These are phyloP conservation scores for Arizona elegans DNA, from an alignment of 2,113 vertebrate species.

Conservation along the genomic window DNA sequence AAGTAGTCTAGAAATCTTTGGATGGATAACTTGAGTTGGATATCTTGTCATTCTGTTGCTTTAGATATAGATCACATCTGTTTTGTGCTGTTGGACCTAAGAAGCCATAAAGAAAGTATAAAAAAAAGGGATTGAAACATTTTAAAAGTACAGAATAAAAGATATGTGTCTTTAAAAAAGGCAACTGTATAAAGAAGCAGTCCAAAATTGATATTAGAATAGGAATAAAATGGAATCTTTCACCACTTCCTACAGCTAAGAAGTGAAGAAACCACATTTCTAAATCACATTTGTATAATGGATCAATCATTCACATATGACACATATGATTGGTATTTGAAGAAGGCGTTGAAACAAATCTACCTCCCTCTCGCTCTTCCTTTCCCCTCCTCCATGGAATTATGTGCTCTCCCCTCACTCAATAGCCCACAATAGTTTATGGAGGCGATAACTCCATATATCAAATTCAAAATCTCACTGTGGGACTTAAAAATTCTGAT, in stretches of 20 bases:
- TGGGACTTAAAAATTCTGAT: not conserved
- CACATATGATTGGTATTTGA: not conserved
- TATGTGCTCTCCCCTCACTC: not conserved
- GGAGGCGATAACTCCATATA: not conserved
- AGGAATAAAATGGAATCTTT: not conserved
- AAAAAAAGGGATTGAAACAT: not conserved
- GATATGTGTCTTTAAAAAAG: not conserved
- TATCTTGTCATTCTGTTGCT: rapidly evolving
- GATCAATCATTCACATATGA: not conserved
- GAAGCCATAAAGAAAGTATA: not conserved
- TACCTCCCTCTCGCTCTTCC: not conserved
- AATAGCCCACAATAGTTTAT: no score
- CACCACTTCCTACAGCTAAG: not conserved
- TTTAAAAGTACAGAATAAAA: not conserved
- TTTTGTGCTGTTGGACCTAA: constrained; percentile 65
- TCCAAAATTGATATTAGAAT: not conserved
- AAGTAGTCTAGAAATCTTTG: not conserved
- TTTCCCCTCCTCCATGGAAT: not conserved
- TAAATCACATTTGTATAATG: not conserved
- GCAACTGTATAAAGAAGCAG: not conserved
- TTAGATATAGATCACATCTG: constrained; percentile 69
- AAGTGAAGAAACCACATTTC: not conserved
- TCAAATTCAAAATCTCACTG: not conserved
- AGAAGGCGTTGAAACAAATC: not conserved
- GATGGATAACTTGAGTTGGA: not conserved